Evolutionary conservation across 2,888 invertebrate species (phyloP), one percentile per base, ranked within the genome.

Genomic region (Ephialtes manifestator): DNA sequence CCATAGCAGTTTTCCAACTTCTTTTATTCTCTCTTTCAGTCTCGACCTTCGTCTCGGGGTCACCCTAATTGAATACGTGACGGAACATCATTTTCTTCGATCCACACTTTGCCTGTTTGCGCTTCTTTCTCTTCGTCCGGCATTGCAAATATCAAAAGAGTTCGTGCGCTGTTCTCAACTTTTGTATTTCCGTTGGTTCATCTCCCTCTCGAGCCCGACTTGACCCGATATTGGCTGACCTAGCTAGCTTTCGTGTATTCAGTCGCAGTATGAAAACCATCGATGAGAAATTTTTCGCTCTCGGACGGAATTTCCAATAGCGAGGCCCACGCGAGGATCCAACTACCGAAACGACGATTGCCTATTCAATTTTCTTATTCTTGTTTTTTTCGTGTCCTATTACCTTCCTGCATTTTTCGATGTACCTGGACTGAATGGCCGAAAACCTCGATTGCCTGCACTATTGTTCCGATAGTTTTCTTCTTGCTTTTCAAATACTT

Each of bases 21-120:
- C 43, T 11, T 24, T 39, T 58, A 31, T 35, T 31, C 20, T 48
- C 28, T 35, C 72, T 65, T 60, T 43, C 28, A 15, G 70, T 35
- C 48, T 75, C 75, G 60, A 58, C 79, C 67, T 43, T 76, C 78
- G 86, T 67, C 43, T 46, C 43, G 88, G 80, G 31, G 89, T 89
- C 89, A 87, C 77, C 89, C 88, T 92, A 92, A 92, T 92, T 92
- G 92, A 91, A 92, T 91, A 91, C 91, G 91, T 90, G 92, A 90
- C 90, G 87, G 85, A 88, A 90, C 88, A 88, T 90, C 89, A 89
- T 91, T 89, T 89, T 87, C 87, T 74, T 78, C 81, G 84, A 80
- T 87, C 80, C 67, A 80, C 71, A 71, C 76, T 85, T 86, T 86
- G 87, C 84, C 51, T 72, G 48, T 48, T 51, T 79, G 63, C 53